Base-by-base conservation (phyloP, 2,797 vertebrate species). In the Buphagus erythrorhynchus region DNA sequence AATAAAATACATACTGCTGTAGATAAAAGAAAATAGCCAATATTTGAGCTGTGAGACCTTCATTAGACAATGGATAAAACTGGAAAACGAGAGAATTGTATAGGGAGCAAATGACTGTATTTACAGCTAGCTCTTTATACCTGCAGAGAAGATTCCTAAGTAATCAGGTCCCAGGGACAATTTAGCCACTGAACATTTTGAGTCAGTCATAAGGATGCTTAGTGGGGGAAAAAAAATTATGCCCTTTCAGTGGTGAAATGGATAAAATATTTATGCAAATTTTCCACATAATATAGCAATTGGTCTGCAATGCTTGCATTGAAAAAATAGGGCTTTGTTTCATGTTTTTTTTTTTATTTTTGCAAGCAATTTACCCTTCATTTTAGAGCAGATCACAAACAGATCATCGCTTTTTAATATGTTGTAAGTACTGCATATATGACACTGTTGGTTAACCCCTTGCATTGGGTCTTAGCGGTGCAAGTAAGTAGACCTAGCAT, bases 31-130 rank as follows among this genome's bases (percentile, higher is more conserved):
- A 77, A 94, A 72, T 31, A 92, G 31, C 49, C 13, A 91, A 71
- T 55, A 57, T 73, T 73, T 93, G 91, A 94, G 55, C 78, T 82
- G 54, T 21, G 57, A 89, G 69, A 89, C 67, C 67, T 91, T 94
- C 61, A 87, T 94, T 94, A 96, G 42, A 59, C 26, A 67, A 51
- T 21, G 52, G 71, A 52, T 73, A 88, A 82, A 83, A 83, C 31
- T 69, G 20, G 38, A 69, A 93, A 79, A 86, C 15, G 11, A 80
- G 6, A 82, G 10, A 87, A 92, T 65, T 75, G 36, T 84, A 63
- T 35, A 71, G 78, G 54, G 62, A 95, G 38, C 16, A 93, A 95
- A 96, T 94, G 33, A 95, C 31, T 90, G 13, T 73, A 72, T 95
- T 95, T 95, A 95, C 52, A 46, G 26, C 26, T 81, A 48, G 21